Evolutionary conservation across 2,113 vertebrate genomes (phyloP).

Genomic region (Balaenoptera acutorostrata): DNA sequence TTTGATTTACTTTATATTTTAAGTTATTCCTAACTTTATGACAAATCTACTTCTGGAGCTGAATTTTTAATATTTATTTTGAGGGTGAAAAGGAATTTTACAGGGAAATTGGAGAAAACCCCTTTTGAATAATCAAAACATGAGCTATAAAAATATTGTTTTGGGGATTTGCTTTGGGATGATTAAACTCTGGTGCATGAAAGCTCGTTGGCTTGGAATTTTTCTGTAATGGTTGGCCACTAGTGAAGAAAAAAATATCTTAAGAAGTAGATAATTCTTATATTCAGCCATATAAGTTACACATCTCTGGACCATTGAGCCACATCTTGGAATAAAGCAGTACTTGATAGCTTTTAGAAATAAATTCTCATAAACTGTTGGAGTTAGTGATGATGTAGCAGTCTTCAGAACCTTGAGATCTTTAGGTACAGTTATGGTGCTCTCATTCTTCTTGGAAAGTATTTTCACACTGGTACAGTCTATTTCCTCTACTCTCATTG

Average conservation of each 20-base stretch:
- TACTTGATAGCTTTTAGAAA: background rate
- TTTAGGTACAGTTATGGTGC: background rate
- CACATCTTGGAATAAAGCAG: background rate
- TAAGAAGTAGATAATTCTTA: background rate
- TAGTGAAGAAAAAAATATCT: background rate
- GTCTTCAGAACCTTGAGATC: background rate
- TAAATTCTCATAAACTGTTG: background rate
- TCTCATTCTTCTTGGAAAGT: background rate
- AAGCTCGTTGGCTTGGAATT: background rate
- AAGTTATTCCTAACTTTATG: constrained; percentile 62
- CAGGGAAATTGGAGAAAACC: constrained; percentile 33
- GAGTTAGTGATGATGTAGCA: background rate
- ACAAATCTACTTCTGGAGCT: background rate
- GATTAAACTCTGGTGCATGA: background rate
- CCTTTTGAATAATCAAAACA: constrained; percentile 21
- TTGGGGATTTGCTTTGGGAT: constrained; percentile 3
- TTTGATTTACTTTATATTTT: constrained; percentile 64
- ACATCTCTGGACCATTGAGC: background rate
- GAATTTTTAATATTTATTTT: constrained; percentile 53
- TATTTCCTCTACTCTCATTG: background rate
- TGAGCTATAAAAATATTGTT: background rate
- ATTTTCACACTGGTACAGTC: background rate
- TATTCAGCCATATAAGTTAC: background rate
- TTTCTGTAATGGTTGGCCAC: background rate
- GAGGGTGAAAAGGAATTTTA: constrained; percentile 39